Base-by-base conservation (phyloP, 2,797 vertebrate genomes). In the Calcarius lapponicus region DNA sequence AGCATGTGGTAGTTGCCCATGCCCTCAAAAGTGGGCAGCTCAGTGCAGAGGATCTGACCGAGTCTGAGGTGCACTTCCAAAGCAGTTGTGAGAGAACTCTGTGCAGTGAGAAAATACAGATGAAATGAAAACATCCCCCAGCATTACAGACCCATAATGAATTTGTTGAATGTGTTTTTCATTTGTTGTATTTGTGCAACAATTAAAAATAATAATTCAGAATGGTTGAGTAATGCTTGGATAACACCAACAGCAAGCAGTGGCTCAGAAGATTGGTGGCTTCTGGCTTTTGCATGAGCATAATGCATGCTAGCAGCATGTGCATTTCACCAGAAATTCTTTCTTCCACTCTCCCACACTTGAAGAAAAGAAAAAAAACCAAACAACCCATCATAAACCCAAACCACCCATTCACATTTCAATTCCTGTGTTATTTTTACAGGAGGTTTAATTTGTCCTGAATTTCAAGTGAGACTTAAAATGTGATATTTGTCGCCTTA, bases 121-220 rank as follows among this genome's bases (percentile, higher is more conserved):
- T 66, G 10, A 45, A 76, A 42, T 40, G 1, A 1, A 4, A 34
- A 47, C 21, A 2, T 0, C 9, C 3, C 0, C 0, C 11, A n/a
- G 4, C 31, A 3, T 48, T 85, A 16, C 9, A 54, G 19, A 47
- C 13, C 6, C 13, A 6, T 53, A 80, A 25, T 31, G 12, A 71
- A 72, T 47, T 56, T 6, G 11, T 4, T 73, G 31, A 56, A 38
- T 45, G 17, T 76, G 24, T 1, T 74, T 92, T 86, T 58, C 3
- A 29, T 86, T 80, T 83, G 21, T 43, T 54, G 12, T 51, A n/a
- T 91, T 86, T 91, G 31, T 36, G 25, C 80, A 91, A 45, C 32
- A 87, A 47, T 89, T 89, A 45, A 74, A 74, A 58, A 28, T 43
- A 64, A 1, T 83, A 40, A 43, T 83, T 74, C n/a, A 58, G 42